Evolutionary conservation across 1,140 invertebrate genomes (phyloP).

Genomic region (Hypothenemus hampei): DNA sequence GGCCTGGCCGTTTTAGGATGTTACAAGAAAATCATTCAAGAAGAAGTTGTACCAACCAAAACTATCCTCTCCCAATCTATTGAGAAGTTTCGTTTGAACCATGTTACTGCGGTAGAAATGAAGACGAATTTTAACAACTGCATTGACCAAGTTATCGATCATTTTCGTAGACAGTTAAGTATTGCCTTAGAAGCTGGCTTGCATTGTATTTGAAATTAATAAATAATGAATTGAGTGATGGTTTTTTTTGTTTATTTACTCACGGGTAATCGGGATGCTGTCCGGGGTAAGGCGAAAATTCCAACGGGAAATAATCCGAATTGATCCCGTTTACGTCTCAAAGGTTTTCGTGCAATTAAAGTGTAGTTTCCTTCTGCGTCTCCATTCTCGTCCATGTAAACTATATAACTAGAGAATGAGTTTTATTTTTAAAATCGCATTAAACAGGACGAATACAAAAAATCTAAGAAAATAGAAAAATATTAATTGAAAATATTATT

Average conservation of each 20-base stretch:
- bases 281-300: constrained; percentile 54
- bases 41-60: constrained; percentile 34
- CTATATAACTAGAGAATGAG: constrained; percentile 63
- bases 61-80: constrained; percentile 28
- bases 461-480: background rate
- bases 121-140: constrained; percentile 8
- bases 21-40: constrained; percentile 36
- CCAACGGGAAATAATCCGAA: constrained; percentile 73
- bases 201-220: background rate
- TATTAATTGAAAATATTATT: too few relatives aligned
- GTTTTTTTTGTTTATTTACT: too few relatives aligned
- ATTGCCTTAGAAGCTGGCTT: too few relatives aligned
- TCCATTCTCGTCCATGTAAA: constrained; percentile 90
- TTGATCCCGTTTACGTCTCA: constrained; percentile 35
- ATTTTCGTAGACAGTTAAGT: too few relatives aligned
- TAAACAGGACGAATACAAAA: background rate
- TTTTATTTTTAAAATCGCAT: background rate
- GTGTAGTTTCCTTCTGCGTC: constrained; percentile 97
- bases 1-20: constrained; percentile 31
- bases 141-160: background rate
- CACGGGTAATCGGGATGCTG: constrained; percentile 53
- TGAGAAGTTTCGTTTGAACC: constrained; percentile 21
- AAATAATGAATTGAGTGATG: background rate
- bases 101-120: constrained; percentile 29
- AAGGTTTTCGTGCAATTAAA: constrained; percentile 62